Base-by-base conservation (phyloP, 2,113 vertebrate species). In the Hyperopisus bebe region DNA sequence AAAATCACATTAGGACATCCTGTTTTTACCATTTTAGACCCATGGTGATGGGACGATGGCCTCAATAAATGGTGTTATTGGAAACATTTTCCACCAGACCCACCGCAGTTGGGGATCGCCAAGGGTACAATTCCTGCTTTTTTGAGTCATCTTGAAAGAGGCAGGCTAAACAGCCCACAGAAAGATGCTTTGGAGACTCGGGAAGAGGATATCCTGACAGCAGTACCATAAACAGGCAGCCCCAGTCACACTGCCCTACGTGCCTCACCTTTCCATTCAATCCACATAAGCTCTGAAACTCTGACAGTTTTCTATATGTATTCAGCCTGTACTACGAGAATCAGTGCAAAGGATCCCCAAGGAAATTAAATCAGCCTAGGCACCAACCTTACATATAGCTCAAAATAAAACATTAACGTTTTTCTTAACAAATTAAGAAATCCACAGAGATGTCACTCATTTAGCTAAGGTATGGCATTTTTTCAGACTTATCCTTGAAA, bases 81-180 rank as follows among this genome's bases (percentile, higher is more conserved):
- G 89, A 89, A 51, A 85, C 21, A 55, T 35, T 89, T 89, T 89
- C 53, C 89, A 89, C 39, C 42, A 47, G 89, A 89, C 89, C 89
- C 89, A 89, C 89, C 89, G 53, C 89, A 89, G 89, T 9, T n/a
- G 48, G 74, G 62, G 88, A 82, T 74, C n/a, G 47, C 31, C 66
- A 48, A 35, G 39, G 77, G 82, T 51, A 84, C 89, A 62, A 89
- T 62, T 85, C 77, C 90, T 88, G 53, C 84, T 46, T 89, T 62
- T 55, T 62, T 87, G 62, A 66, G 53, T 88, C 87, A 88, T 88
- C 55, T 58, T 88, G 35, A 44, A 88, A 88, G n/a, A 66, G 21
- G 48, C 48, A 5, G 35, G 48, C 82, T 86, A 53, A 35, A 86
- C 13, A 51, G 24, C 11, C n/a, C 24, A 51, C 24, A 35, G 13